Conservation (phyloP, 2,113 vertebrate genomes). For the Murina feae region DNA sequence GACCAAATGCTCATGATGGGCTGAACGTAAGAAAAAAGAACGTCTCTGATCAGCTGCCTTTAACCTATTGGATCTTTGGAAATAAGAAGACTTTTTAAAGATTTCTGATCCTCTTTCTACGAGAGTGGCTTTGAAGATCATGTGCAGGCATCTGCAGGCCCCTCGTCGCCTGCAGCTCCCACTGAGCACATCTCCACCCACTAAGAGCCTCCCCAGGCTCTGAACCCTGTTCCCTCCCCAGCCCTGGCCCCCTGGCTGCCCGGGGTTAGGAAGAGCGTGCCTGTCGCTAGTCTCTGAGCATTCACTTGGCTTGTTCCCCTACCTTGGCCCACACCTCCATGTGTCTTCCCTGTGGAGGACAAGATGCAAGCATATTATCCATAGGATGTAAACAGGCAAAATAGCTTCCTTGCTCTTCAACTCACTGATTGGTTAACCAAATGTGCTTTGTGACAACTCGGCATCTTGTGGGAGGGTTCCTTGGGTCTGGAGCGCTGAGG, state of each 20-base stretch:
- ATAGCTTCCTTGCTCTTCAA: background rate
- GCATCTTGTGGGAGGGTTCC: background rate
- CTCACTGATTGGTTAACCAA: background rate
- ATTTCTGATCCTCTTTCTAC: background rate
- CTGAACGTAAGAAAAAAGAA: background rate
- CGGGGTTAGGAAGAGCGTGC: background rate
- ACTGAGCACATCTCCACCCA: background rate
- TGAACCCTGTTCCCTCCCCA: background rate
- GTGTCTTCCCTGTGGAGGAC: background rate
- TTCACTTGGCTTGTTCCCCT: background rate
- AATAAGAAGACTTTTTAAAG: conserved; percentile 31
- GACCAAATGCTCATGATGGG: background rate
- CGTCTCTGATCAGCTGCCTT: background rate
- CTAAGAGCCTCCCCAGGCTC: background rate
- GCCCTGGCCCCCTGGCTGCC: background rate
- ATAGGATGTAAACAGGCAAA: background rate
- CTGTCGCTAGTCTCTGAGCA: background rate
- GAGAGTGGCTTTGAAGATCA: background rate
- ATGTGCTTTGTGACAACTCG: background rate
- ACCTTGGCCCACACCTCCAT: background rate
- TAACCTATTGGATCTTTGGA: conserved; percentile 14
- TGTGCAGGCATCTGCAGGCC: background rate
- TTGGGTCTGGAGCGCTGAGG: background rate
- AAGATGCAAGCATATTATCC: background rate
- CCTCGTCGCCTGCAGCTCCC: background rate